A percentile compares a stretch with the other conserved stretches of the same genome.
phyloP scores from a whole-genome alignment of 2,113 vertebrate species.

The Todiramphus saurophagus region DNA sequence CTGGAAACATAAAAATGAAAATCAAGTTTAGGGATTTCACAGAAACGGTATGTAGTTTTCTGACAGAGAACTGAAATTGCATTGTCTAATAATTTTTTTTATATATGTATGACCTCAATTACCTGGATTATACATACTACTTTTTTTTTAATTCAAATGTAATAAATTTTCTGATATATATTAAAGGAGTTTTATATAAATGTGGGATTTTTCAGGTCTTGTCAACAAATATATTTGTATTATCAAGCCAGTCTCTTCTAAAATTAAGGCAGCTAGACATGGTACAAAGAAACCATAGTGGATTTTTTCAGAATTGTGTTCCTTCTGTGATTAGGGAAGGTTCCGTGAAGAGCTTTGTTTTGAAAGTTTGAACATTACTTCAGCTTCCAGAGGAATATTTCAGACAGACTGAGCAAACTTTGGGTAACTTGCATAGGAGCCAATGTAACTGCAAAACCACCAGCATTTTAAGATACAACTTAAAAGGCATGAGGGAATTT shows the following conservation, averaged over 20 bases:
- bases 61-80: background rate
- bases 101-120: background rate
- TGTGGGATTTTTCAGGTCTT: background rate
- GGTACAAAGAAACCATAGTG: background rate
- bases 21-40: constrained; percentile 44
- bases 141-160: background rate
- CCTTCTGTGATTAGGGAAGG: background rate
- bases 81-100: background rate
- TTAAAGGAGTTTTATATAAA: background rate
- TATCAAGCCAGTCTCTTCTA: background rate
- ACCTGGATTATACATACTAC: background rate
- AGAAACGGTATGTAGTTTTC: constrained; percentile 27
- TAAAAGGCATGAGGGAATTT: background rate
- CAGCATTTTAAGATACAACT: background rate
- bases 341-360: background rate
- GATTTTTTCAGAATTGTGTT: background rate
- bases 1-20: constrained; percentile 59
- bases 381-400: background rate
- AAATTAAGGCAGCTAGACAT: background rate
- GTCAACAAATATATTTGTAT: background rate
- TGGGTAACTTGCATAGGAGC: background rate
- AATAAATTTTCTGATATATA: background rate
- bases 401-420: background rate
- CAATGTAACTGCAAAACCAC: background rate
- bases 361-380: background rate